Conservation (phyloP, 2,113 vertebrate species). For the Crotalus helleri region DNA sequence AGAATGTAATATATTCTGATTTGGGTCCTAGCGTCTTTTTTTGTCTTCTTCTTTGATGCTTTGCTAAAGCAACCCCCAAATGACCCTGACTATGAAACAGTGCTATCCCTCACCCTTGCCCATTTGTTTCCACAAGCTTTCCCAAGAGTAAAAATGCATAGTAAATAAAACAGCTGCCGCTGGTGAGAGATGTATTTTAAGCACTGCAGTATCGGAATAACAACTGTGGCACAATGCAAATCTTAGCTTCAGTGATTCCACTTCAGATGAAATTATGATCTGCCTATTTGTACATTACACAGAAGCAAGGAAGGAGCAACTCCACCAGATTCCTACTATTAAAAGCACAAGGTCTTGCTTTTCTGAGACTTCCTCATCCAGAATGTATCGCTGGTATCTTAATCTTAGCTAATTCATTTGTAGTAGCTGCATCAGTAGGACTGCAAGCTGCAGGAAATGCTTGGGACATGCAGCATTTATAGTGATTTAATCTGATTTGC, state of each 20-base stretch:
- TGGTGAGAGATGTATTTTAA: background rate
- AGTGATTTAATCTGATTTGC: background rate
- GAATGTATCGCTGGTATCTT: background rate
- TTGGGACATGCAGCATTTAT: background rate
- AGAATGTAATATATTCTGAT: background rate
- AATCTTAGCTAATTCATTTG: background rate
- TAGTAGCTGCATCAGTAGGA: background rate
- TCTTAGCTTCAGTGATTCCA: background rate
- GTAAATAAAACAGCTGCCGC: background rate
- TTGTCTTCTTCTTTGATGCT: background rate
- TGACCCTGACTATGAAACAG: no score
- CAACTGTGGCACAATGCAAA: no score
- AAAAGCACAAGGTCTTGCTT: background rate
- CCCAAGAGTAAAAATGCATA: background rate
- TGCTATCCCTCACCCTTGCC: background rate
- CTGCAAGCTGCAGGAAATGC: accelerated
- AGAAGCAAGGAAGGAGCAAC: background rate
- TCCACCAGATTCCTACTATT: background rate
- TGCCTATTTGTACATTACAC: background rate
- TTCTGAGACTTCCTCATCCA: background rate
- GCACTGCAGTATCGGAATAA: background rate
- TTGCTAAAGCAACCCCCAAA: background rate
- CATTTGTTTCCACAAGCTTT: background rate
- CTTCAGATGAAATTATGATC: background rate
- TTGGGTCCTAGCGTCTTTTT: background rate